Evolutionary conservation across 2,888 invertebrate genomes (phyloP), one percentile per base, ranked within the genome.

Genomic region (Rhorus exstirpatorius): DNA sequence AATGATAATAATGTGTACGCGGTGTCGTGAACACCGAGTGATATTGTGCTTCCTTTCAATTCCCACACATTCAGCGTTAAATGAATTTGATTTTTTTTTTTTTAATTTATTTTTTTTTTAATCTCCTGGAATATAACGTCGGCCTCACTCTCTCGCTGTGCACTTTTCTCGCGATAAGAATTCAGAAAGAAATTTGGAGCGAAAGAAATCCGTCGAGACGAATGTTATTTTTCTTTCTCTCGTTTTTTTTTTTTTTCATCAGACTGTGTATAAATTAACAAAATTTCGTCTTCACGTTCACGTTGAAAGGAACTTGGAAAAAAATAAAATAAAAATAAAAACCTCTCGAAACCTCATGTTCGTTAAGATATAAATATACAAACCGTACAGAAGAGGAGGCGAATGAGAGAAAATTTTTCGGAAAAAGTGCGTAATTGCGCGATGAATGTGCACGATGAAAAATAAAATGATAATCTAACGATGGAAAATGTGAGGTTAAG

Each of bases 21-120:
- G 65, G 61, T 75, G 74, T 51, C 53, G 38, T 51, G 61, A 61
- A 53, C 79, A 72, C 75, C 72, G 82, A 65, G 79, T 74, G 60
- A 74, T 63, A 79, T 81, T 82, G 85, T 85, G 85, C 85, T 85
- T 85, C 85, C 85, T 84, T 83, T 79, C 49, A 82, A 83, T 80
- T 79, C 75, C 82, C 83, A 82, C 79, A 76, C 77, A 74, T 84
- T 60, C 81, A 80, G 61, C 51, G 55, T 81, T 58, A 81, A 72
- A 46, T 72, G 53, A 65, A 68, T 44, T 71, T n/a, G n/a, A n/a
- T n/a, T n/a, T n/a, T n/a, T n/a, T n/a, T n/a, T n/a, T n/a, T n/a
- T n/a, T n/a, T n/a, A n/a, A n/a, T n/a, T n/a, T n/a, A n/a, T n/a
- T n/a, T n/a, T n/a, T n/a, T n/a, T n/a, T n/a, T n/a, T n/a, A n/a